Percentiles rank a stretch among this genome's conserved stretches.
phyloP scores from a whole-genome alignment of 2,113 vertebrate species.

The Corythaixoides concolor region DNA sequence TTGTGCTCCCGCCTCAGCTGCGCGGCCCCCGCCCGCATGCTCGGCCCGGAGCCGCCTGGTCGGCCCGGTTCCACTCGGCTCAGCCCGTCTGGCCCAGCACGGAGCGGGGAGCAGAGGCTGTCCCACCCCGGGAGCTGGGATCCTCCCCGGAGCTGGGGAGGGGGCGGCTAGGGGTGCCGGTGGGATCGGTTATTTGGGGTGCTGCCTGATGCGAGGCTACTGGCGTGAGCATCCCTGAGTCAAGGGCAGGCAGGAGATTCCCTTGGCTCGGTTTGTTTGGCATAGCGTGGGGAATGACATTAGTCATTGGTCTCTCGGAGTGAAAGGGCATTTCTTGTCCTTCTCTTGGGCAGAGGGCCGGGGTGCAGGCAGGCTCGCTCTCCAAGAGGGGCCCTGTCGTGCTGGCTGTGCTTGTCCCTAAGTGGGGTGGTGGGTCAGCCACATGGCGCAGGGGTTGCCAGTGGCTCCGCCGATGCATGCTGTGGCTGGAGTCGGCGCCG shows the following conservation, averaged over 20 bases:
- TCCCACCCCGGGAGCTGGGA: neutral
- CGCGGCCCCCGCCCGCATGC: neutral
- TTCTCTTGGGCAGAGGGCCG: neutral
- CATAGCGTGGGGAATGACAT: neutral
- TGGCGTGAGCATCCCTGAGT: neutral
- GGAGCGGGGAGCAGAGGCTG: neutral
- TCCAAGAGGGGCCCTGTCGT: neutral
- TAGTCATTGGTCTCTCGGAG: neutral
- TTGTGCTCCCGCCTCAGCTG: conserved; percentile 65
- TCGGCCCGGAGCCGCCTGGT: no score
- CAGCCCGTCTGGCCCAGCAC: neutral
- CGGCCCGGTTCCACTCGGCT: neutral
- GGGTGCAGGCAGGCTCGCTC: neutral
- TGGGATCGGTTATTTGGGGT: neutral
- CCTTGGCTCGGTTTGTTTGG: neutral
- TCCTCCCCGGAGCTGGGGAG: neutral
- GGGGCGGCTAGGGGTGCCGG: neutral
- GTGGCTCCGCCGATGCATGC: accelerated
- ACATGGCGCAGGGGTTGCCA: neutral
- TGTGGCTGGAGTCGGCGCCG: accelerated
- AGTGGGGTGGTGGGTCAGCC: neutral
- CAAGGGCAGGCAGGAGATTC: conserved; percentile 29
- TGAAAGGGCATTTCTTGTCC: neutral
- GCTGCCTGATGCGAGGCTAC: neutral
- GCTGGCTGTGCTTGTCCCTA: accelerated